These are phyloP conservation scores for Misgurnus anguillicaudatus DNA, from an alignment of 2,113 vertebrate genomes.

Conservation along the genomic window DNA sequence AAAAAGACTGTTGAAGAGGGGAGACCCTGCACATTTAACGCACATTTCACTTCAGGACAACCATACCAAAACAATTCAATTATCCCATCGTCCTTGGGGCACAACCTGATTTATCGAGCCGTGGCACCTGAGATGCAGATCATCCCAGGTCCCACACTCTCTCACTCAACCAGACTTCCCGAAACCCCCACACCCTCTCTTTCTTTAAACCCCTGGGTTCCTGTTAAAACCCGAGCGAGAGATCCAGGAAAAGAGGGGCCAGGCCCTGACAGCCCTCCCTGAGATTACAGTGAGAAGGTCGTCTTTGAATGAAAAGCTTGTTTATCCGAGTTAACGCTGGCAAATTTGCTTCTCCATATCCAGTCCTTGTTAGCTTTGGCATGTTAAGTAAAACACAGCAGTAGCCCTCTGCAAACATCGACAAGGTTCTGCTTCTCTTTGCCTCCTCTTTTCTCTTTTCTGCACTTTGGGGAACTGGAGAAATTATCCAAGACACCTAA, in stretches of 20 bases:
- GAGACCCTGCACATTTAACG: conserved; percentile 46
- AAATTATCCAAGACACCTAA: conserved; percentile 51
- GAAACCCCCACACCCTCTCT: neutral
- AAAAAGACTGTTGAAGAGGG: neutral
- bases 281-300: conserved; percentile 45
- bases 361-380: conserved; percentile 57
- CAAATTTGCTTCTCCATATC: conserved; percentile 51
- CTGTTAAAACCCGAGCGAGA: conserved; percentile 30
- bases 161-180: neutral
- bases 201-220: conserved; percentile 1
- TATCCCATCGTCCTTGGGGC: conserved; percentile 39
- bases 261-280: conserved; percentile 38
- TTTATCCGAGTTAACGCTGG: conserved; percentile 52
- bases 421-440: conserved; percentile 26
- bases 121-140: conserved; percentile 49
- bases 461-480: conserved; percentile 34
- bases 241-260: conserved; percentile 40
- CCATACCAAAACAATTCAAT: conserved; percentile 58
- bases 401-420: conserved; percentile 46
- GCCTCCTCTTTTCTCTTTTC: conserved; percentile 37
- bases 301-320: conserved; percentile 49
- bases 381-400: conserved; percentile 33
- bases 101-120: conserved; percentile 52
- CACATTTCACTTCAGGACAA: conserved; percentile 53
- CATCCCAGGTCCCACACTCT: conserved; percentile 18